These are phyloP conservation scores for Echeneis naucrates DNA, from an alignment of 2,797 vertebrate genomes.

Conservation along the genomic window DNA sequence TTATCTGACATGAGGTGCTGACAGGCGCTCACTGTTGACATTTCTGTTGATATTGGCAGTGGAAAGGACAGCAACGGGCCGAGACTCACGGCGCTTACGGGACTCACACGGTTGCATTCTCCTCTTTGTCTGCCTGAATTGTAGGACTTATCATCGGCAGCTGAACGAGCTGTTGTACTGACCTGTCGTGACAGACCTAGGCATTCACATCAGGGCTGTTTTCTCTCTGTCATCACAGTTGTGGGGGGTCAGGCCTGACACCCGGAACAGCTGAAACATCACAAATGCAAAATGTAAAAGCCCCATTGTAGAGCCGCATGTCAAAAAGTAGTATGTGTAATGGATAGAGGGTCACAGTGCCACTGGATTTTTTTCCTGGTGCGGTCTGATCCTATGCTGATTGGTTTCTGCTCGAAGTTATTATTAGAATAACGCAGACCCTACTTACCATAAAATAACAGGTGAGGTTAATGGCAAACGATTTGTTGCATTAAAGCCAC, in stretches of 20 bases:
- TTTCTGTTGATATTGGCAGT: conserved; percentile 82
- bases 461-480: conserved; percentile 84
- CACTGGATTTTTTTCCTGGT: conserved; percentile 62
- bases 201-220: conserved; percentile 59
- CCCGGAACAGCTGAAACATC: conserved; percentile 77
- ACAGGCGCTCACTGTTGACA: conserved; percentile 76
- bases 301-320: conserved; percentile 60
- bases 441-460: conserved; percentile 83
- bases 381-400: conserved; percentile 67
- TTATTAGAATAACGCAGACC: conserved; percentile 71
- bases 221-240: conserved; percentile 51
- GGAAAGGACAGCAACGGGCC: conserved; percentile 62
- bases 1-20: conserved; percentile 76
- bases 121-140: conserved; percentile 62
- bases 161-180: conserved; percentile 66
- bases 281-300: conserved; percentile 77
- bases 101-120: conserved; percentile 52
- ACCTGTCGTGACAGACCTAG: conserved; percentile 65
- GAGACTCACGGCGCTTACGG: conserved; percentile 62
- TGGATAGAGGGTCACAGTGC: conserved; percentile 76
- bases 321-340: conserved; percentile 74
- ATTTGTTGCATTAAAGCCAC: conserved; percentile 84
- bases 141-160: conserved; percentile 68
- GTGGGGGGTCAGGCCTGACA: conserved; percentile 68
- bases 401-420: conserved; percentile 74